A percentile compares a stretch with the other conserved stretches of the same genome.
These are phyloP conservation scores for Osmerus eperlanus DNA, from an alignment of 2,113 vertebrate genomes.

Conservation along the genomic window DNA sequence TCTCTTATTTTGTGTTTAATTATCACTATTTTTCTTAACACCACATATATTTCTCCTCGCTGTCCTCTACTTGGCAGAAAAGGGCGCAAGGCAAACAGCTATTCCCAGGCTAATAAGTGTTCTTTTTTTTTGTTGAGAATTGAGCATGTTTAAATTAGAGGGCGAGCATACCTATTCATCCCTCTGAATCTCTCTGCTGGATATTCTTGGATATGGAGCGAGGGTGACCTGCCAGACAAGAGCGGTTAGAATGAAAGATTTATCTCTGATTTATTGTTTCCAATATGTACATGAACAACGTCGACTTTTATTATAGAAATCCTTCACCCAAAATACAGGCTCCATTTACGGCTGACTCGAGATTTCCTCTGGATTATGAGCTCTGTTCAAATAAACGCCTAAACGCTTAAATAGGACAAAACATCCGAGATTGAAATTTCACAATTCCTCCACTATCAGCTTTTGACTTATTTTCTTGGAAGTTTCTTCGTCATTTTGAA, in stretches of 20 bases:
- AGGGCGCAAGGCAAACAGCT: conserved; percentile 53
- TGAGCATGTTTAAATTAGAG: conserved; percentile 61
- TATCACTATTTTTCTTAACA: conserved; percentile 66
- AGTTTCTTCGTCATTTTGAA: background rate
- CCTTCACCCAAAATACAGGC: conserved; percentile 8
- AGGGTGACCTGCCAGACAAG: conserved; percentile 47
- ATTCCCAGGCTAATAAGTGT: conserved; percentile 53
- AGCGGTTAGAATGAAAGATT: conserved; percentile 23
- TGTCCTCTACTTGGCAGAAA: conserved; percentile 56
- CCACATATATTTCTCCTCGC: conserved; percentile 62
- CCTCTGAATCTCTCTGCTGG: conserved; percentile 39
- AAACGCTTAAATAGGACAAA: conserved; percentile 24
- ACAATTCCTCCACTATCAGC: conserved; percentile 4
- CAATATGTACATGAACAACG: conserved; percentile 14
- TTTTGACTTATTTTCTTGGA: background rate
- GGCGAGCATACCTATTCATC: conserved; percentile 53
- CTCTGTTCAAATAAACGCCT: conserved; percentile 8
- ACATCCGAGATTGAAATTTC: conserved; percentile 23
- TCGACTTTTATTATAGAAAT: conserved; percentile 12
- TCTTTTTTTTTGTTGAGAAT: conserved; percentile 38
- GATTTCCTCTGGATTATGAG: conserved; percentile 9
- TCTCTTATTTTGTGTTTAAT: conserved; percentile 62
- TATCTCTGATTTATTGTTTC: conserved; percentile 17
- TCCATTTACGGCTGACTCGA: conserved; percentile 10
- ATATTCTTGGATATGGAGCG: conserved; percentile 64